These are phyloP conservation scores for Uria lomvia DNA, from an alignment of 2,113 vertebrate genomes.

Conservation along the genomic window DNA sequence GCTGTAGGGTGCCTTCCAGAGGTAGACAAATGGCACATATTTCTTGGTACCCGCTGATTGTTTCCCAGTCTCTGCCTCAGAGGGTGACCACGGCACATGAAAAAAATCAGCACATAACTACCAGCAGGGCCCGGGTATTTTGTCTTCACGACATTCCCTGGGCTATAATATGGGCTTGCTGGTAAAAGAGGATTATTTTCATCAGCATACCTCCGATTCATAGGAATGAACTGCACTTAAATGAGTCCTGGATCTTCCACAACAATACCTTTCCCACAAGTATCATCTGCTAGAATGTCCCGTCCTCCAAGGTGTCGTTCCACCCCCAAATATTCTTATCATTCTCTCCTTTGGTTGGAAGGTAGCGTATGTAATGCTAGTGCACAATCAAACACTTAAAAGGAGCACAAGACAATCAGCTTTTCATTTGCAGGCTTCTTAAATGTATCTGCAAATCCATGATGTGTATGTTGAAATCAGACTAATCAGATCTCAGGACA, in stretches of 20 bases:
- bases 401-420: neutral
- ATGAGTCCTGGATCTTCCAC: neutral
- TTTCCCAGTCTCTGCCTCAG: neutral
- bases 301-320: neutral
- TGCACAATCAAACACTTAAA: neutral
- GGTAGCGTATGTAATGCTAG: neutral
- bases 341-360: neutral
- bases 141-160: neutral
- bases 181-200: neutral
- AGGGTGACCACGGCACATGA: neutral
- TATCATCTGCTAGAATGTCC: neutral
- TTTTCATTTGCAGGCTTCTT: neutral
- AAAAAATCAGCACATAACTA: neutral
- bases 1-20: neutral
- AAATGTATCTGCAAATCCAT: neutral
- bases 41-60: neutral
- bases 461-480: neutral
- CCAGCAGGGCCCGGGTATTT: neutral
- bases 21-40: fast-evolving
- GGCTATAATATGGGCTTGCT: neutral
- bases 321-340: neutral
- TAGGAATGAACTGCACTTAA: neutral
- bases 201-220: neutral
- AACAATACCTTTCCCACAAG: neutral
- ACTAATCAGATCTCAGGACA: neutral